Evolutionary conservation across 2,797 vertebrate species (phyloP).

Genomic region (Ciconia nigra): DNA sequence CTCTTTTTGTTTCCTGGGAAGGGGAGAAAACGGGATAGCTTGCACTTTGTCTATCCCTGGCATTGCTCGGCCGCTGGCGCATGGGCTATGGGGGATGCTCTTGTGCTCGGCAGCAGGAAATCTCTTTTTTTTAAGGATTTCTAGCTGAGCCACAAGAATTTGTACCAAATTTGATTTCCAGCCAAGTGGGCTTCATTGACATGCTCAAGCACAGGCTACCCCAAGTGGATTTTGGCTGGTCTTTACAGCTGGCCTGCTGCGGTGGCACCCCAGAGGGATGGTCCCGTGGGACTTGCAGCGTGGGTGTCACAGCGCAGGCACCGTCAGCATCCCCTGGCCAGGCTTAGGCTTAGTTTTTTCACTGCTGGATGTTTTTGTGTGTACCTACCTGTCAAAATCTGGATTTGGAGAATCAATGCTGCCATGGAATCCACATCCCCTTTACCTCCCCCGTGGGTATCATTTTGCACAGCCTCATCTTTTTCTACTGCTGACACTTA

Average conservation of each 20-base stretch:
- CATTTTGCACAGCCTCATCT: not conserved
- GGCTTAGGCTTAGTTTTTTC: not conserved
- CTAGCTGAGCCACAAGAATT: not conserved
- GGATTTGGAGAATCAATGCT: not conserved
- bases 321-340: not conserved
- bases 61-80: accelerated
- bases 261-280: not conserved
- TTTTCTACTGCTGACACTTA: not conserved
- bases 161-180: not conserved
- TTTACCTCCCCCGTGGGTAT: not conserved
- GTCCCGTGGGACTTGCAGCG: accelerated
- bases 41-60: not conserved
- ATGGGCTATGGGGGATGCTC: accelerated
- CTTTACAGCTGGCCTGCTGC: not conserved
- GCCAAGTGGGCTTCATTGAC: not conserved
- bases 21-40: not conserved
- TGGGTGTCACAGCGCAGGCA: not conserved
- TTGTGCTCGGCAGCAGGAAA: not conserved
- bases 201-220: not conserved
- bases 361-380: not conserved
- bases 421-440: not conserved
- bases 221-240: accelerated
- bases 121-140: not conserved
- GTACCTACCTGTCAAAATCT: not conserved
- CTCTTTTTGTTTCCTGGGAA: not conserved